These are phyloP conservation scores for Tipula helvola DNA, from an alignment of 2,888 invertebrate species.

Conservation along the genomic window DNA sequence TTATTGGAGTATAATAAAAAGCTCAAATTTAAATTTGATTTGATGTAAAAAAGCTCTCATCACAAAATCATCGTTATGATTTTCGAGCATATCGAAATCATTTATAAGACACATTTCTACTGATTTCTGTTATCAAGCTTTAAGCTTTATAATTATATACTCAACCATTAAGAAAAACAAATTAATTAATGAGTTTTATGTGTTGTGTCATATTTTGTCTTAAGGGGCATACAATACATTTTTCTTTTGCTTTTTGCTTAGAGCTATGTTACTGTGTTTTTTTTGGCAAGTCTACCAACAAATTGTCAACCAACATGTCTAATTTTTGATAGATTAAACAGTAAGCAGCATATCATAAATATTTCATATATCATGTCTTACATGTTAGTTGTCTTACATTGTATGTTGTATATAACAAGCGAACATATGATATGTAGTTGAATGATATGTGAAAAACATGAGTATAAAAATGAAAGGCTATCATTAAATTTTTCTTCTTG, in stretches of 20 bases:
- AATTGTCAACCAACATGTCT: background rate
- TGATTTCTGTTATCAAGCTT: background rate
- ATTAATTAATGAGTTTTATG: background rate
- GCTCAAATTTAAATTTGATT: too few relatives aligned
- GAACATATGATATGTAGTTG: background rate
- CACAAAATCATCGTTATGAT: too few relatives aligned
- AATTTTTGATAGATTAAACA: background rate
- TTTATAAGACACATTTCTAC: too few relatives aligned
- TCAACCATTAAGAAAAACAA: too few relatives aligned
- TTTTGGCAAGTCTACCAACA: background rate
- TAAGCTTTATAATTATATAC: background rate
- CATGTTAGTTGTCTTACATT: background rate
- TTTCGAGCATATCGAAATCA: too few relatives aligned
- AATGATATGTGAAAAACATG: background rate
- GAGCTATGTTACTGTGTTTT: background rate
- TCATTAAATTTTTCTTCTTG: constrained; percentile 4
- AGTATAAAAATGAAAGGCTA: background rate
- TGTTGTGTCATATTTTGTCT: background rate
- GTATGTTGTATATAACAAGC: background rate
- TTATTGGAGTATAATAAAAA: too few relatives aligned
- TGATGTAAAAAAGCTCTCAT: too few relatives aligned
- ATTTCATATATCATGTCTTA: background rate
- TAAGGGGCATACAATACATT: background rate
- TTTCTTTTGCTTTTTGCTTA: background rate
- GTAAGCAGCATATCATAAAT: background rate